A percentile compares a stretch with the other conserved stretches of the same genome.
These are phyloP conservation scores for Philhelius pedissequus DNA, from an alignment of 2,888 invertebrate genomes.

Conservation along the genomic window DNA sequence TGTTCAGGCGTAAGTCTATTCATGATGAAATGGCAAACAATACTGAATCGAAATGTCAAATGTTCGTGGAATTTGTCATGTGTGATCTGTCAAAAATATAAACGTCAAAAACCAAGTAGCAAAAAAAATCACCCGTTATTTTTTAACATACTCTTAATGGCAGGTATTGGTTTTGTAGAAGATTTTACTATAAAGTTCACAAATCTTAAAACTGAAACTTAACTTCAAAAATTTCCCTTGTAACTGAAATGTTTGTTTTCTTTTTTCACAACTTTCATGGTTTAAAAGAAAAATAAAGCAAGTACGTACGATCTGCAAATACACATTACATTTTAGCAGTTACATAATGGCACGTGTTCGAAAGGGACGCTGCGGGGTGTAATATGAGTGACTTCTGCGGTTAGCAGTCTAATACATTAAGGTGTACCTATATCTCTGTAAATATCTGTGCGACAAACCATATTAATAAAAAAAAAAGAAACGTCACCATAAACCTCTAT, in stretches of 20 bases:
- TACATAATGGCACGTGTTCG: slow-evolving; percentile 62
- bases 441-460: background rate
- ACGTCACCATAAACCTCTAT: background rate
- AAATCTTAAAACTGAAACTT: too few species aligned
- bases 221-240: too few species aligned
- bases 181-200: too few species aligned
- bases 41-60: too few species aligned
- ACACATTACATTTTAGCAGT: slow-evolving; percentile 3
- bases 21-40: too few species aligned
- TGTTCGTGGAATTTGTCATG: too few species aligned
- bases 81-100: too few species aligned
- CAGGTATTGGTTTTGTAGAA: background rate
- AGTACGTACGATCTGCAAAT: background rate
- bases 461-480: background rate
- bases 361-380: background rate
- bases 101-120: too few species aligned
- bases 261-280: too few species aligned
- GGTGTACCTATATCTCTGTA: background rate
- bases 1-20: too few species aligned
- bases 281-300: background rate
- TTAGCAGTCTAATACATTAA: background rate
- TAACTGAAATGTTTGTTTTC: too few species aligned
- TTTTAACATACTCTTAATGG: background rate
- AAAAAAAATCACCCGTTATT: too few species aligned
- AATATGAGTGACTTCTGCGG: slow-evolving; percentile 6